phyloP scores from a whole-genome alignment of 2,797 vertebrate genomes.

The Gadopsis marmoratus region DNA sequence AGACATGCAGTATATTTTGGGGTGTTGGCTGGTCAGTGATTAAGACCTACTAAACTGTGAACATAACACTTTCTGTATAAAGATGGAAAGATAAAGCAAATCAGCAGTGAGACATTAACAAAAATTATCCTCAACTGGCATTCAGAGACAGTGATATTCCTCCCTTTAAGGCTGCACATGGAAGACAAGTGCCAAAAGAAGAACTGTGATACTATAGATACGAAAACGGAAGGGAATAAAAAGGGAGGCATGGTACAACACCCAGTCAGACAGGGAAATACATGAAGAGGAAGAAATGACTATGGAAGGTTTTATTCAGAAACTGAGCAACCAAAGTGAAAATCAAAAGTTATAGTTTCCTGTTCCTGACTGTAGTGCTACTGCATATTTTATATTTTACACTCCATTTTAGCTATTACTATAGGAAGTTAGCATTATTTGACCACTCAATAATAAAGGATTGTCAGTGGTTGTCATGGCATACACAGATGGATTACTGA shows the following conservation, averaged over 20 bases:
- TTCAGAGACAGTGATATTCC: background rate
- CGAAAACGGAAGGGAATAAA: background rate
- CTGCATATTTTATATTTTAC: too few relatives aligned
- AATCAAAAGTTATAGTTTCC: background rate
- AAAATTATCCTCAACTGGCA: constrained; percentile 1
- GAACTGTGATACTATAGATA: too few relatives aligned
- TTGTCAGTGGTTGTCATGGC: too few relatives aligned
- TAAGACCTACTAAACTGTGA: background rate
- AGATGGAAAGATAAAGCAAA: background rate
- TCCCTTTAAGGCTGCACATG: background rate
- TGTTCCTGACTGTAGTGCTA: background rate
- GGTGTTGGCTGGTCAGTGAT: background rate
- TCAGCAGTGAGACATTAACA: background rate
- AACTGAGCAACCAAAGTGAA: constrained; percentile 1
- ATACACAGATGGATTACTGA: too few relatives aligned
- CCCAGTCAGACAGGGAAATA: constrained; percentile 63
- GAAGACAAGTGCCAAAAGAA: background rate
- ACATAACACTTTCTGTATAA: background rate
- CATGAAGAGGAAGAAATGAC: background rate
- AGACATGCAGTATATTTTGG: background rate
- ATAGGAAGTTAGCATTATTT: too few relatives aligned
- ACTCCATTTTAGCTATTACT: too few relatives aligned
- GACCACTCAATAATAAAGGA: too few relatives aligned
- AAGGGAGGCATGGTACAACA: constrained; percentile 4
- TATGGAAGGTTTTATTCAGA: background rate